These are phyloP conservation scores for Plutomurus gul DNA, from an alignment of 1,140 invertebrate species.

Conservation along the genomic window DNA sequence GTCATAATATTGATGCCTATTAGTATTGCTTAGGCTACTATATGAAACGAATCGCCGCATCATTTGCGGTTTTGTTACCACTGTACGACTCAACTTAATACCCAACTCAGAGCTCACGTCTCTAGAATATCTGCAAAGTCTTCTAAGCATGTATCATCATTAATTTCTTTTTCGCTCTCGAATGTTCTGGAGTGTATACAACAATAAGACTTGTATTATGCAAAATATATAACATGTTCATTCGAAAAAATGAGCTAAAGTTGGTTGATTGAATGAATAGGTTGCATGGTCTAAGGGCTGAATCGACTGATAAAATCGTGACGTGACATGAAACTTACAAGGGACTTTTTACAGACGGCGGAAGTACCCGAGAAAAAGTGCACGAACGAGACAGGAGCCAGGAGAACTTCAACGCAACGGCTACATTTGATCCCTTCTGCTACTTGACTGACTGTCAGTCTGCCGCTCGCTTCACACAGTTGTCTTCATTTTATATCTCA, in stretches of 20 bases:
- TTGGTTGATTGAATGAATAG: neutral
- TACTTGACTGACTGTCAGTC: neutral
- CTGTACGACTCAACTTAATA: too few relatives aligned
- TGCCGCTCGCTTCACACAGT: neutral
- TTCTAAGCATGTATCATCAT: too few relatives aligned
- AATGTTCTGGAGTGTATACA: too few relatives aligned
- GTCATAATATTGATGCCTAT: too few relatives aligned
- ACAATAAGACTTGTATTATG: too few relatives aligned
- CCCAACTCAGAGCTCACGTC: too few relatives aligned
- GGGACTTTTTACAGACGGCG: neutral
- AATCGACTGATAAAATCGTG: slow-evolving; percentile 13
- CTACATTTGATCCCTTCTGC: neutral
- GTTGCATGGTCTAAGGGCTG: neutral
- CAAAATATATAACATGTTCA: neutral
- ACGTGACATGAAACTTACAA: slow-evolving; percentile 12
- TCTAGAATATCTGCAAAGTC: too few relatives aligned
- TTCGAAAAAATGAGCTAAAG: neutral
- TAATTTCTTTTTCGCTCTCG: too few relatives aligned
- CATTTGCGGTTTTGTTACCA: too few relatives aligned
- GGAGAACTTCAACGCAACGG: neutral
- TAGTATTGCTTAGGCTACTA: too few relatives aligned
- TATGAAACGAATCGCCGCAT: too few relatives aligned
- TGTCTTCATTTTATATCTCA: neutral
- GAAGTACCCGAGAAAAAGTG: slow-evolving; percentile 2
- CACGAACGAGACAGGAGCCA: neutral